Base-by-base conservation (phyloP, 1,140 invertebrate species). In the Lanistes nyassanus region DNA sequence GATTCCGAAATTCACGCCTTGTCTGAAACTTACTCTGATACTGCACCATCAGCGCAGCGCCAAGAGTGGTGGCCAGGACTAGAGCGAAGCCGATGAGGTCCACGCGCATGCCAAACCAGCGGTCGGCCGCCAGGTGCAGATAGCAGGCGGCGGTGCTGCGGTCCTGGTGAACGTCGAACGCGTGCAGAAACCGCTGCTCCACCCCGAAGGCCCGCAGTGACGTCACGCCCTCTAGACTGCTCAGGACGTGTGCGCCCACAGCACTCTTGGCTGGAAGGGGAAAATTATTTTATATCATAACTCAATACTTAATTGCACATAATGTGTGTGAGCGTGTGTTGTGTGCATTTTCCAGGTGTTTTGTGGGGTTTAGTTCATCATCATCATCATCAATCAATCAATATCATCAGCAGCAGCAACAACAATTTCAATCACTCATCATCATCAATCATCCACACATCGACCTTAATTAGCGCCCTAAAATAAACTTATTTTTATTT, bases 141-240 rank as follows among this genome's bases (percentile, higher is more conserved):
- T 82, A 83, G 65, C 80, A 81, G 19, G 81, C 81, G 29, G 82
- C 82, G 0, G 82, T 83, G 64, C 77, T 81, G 19, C 80, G 68
- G 76, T 83, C 82, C 69, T 83, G 82, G 39, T 73, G 69, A 13
- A 78, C 75, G 53, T 83, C 82, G 76, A 83, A 83, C 56, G 75
- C 77, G 66, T 81, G 82, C 19, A 83, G 79, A 56, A 82, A 83
- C 11, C 81, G 53, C 70, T 83, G 81, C 58, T 82, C 80, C 39
- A 79, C 78, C 37, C 73, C 69, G n/a, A 82, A 74, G 1, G 79
- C 74, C 34, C 82, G 68, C 55, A 83, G 42, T 0, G 81, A 79
- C 39, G 78, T 77, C 4, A 82, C 67, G 19, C 82, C 82, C 47
- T 81, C 79, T 75, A 83, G 75, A 26, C 81, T 83, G 71, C 76